These are phyloP conservation scores for Sylvilagus floridanus DNA, from an alignment of 2,797 vertebrate species.

Conservation along the genomic window DNA sequence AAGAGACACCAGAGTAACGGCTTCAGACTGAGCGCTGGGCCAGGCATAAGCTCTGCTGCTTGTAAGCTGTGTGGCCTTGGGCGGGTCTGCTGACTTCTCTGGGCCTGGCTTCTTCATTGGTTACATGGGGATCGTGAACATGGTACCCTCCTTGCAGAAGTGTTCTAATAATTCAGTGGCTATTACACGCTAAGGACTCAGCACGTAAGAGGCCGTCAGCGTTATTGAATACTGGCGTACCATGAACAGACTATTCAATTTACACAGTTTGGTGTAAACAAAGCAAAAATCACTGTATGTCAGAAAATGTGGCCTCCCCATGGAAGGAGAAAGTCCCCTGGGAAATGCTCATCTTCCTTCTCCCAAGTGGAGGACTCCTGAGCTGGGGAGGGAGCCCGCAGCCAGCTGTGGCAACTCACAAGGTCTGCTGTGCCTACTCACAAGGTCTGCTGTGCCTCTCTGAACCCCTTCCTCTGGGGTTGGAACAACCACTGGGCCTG, in stretches of 20 bases:
- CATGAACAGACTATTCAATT: constrained; percentile 20
- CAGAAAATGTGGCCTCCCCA: neutral
- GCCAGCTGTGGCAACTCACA: neutral
- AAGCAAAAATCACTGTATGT: neutral
- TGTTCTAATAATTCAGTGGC: neutral
- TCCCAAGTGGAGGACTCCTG: accelerated
- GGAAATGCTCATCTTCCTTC: neutral
- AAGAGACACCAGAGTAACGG: neutral
- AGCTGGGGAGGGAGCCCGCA: neutral
- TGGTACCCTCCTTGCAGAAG: neutral
- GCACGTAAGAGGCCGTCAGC: neutral
- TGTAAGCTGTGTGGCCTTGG: neutral
- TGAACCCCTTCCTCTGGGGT: neutral
- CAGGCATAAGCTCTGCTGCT: neutral
- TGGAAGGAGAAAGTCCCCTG: neutral
- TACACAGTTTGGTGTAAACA: constrained; percentile 2
- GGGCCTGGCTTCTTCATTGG: neutral
- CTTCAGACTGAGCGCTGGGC: neutral
- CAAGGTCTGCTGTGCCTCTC: neutral
- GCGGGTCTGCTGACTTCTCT: neutral
- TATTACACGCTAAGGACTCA: neutral
- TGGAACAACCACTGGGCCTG: neutral
- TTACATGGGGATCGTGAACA: neutral
- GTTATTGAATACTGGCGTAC: neutral
- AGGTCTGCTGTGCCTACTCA: neutral